Conservation (phyloP, 2,888 invertebrate species). For the Euplexia lucipara region DNA sequence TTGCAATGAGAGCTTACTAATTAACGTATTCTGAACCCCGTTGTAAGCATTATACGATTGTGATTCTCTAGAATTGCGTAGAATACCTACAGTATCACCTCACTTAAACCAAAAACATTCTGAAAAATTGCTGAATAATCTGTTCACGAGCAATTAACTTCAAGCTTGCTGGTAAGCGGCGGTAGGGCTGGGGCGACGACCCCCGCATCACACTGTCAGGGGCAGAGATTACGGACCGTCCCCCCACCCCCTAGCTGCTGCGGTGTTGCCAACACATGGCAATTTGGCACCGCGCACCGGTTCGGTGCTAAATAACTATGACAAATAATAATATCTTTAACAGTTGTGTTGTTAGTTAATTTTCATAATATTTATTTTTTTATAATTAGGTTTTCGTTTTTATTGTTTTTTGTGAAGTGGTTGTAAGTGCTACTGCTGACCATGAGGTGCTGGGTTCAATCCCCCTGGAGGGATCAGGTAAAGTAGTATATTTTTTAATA, state of each 20-base stretch:
- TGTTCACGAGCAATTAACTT: slow-evolving; percentile 65
- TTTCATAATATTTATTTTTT: slow-evolving; percentile 47
- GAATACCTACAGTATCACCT: slow-evolving; percentile 28
- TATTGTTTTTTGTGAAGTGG: slow-evolving; percentile 4
- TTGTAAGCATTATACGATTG: no score
- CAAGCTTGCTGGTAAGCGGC: slow-evolving; percentile 54
- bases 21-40: no score
- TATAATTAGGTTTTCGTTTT: slow-evolving; percentile 31
- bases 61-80: slow-evolving; percentile 6
- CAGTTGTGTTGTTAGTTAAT: slow-evolving; percentile 49
- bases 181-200: slow-evolving; percentile 51
- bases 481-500: no score
- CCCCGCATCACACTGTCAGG: slow-evolving; percentile 58
- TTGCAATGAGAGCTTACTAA: no score
- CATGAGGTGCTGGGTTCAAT: no score
- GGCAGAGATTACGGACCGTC: slow-evolving; percentile 60
- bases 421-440: no score
- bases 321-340: slow-evolving; percentile 64
- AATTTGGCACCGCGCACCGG: slow-evolving; percentile 63
- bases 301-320: slow-evolving; percentile 55
- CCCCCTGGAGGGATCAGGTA: no score
- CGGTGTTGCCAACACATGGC: slow-evolving; percentile 63
- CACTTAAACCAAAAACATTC: slow-evolving; percentile 44
- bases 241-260: slow-evolving; percentile 30
- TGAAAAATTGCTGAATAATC: slow-evolving; percentile 67